Evolutionary conservation across 2,113 vertebrate genomes (phyloP).

Genomic region (Jacana jacana): DNA sequence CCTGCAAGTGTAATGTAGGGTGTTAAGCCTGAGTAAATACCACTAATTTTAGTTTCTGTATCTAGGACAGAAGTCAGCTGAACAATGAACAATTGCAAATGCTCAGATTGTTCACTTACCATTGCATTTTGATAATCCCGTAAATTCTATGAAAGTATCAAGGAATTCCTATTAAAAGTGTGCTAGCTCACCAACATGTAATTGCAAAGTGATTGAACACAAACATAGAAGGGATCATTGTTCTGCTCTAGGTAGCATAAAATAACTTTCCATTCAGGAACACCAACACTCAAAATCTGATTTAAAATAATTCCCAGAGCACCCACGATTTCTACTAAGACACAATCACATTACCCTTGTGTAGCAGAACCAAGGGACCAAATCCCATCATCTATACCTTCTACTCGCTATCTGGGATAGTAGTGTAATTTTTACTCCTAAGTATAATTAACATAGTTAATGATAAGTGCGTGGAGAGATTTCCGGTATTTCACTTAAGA

Average conservation of each 20-base stretch:
- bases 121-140: background rate
- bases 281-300: background rate
- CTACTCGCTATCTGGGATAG: background rate
- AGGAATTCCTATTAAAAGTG: background rate
- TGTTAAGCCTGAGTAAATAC: slow-evolving; percentile 38
- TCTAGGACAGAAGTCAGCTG: slow-evolving; percentile 29
- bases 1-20: slow-evolving; percentile 10
- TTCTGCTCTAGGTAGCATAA: background rate
- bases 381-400: background rate
- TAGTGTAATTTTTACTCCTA: background rate
- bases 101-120: background rate
- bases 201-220: background rate
- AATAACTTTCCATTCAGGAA: background rate
- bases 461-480: background rate
- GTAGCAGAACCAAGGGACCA: background rate
- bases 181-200: background rate
- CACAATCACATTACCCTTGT: background rate
- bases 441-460: background rate
- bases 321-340: background rate
- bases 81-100: slow-evolving; percentile 16
- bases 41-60: slow-evolving; percentile 56
- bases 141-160: background rate
- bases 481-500: background rate
- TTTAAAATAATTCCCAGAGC: background rate
- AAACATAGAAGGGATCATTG: background rate